Percentiles rank a stretch among this genome's conserved stretches.
phyloP scores from a whole-genome alignment of 2,888 invertebrate species.

The Torymus auratus region DNA sequence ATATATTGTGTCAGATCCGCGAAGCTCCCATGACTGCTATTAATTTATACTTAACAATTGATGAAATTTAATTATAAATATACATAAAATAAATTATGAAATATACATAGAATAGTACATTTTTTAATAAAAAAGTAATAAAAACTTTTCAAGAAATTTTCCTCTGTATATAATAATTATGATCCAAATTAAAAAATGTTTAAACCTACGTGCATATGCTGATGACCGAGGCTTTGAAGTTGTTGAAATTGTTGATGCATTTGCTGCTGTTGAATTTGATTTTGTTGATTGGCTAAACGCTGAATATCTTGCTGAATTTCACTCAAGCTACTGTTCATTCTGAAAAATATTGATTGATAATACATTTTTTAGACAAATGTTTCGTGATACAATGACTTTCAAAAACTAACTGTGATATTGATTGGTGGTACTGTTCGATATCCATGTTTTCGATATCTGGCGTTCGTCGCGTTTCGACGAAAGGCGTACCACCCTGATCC shows the following conservation, averaged over 20 bases:
- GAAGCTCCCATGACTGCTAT: too few relatives aligned
- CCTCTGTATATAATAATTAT: too few relatives aligned
- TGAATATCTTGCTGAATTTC: constrained; percentile 97
- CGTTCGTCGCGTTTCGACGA: constrained; percentile 83
- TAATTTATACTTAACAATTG: too few relatives aligned
- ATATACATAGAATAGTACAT: too few relatives aligned
- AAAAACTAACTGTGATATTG: constrained; percentile 86
- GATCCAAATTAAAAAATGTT: too few relatives aligned
- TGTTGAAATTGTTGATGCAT: constrained; percentile 80
- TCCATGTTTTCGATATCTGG: constrained; percentile 90
- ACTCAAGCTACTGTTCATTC: constrained; percentile 95
- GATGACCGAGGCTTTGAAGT: constrained; percentile 77
- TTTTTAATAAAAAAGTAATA: too few relatives aligned
- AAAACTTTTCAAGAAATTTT: too few relatives aligned
- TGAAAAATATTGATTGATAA: constrained; percentile 72
- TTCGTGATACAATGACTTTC: constrained; percentile 1
- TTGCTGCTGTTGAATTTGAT: constrained; percentile 84
- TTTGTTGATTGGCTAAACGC: constrained; percentile 89
- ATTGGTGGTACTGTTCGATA: constrained; percentile 88
- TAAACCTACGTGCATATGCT: constrained; percentile 70
- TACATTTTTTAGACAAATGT: not conserved
- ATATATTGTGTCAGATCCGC: too few relatives aligned
- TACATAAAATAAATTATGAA: too few relatives aligned
- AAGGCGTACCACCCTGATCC: constrained; percentile 79
- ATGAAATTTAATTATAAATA: too few relatives aligned